Percentiles rank a stretch among this genome's conserved stretches.
Conservation (phyloP, 1,140 invertebrate genomes). For the Coelopa frigida region DNA sequence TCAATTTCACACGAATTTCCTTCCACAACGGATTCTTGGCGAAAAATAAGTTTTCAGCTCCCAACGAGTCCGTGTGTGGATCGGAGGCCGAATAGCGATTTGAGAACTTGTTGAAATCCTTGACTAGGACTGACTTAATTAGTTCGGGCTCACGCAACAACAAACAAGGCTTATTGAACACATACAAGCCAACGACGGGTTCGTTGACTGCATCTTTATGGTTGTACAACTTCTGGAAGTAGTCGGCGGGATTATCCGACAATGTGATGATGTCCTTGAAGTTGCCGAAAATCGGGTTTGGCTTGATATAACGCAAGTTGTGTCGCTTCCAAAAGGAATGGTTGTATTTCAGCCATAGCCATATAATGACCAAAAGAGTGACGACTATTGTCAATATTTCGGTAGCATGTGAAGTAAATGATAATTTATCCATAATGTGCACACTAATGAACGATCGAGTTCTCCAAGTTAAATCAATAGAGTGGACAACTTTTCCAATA, state of each 20-base stretch:
- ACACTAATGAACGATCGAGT: no score
- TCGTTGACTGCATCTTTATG: slow-evolving; percentile 20
- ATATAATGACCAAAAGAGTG: not conserved
- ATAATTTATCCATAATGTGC: no score
- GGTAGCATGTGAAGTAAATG: slow-evolving; percentile 2
- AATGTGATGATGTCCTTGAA: slow-evolving; percentile 19
- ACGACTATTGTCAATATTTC: slow-evolving; percentile 5
- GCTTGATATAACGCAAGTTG: slow-evolving; percentile 39
- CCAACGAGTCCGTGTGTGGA: slow-evolving; percentile 24
- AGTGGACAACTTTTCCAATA: no score
- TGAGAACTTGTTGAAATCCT: slow-evolving; percentile 44
- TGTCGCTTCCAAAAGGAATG: slow-evolving; percentile 41
- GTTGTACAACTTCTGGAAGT: slow-evolving; percentile 21
- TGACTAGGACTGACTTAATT: slow-evolving; percentile 48
- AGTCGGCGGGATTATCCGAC: slow-evolving; percentile 13
- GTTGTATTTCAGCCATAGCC: slow-evolving; percentile 9
- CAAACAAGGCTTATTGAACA: slow-evolving; percentile 43
- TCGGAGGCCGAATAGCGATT: slow-evolving; percentile 28
- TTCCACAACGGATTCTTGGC: slow-evolving; percentile 45
- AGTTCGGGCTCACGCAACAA: slow-evolving; percentile 48
- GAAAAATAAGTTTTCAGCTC: slow-evolving; percentile 33
- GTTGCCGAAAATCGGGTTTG: slow-evolving; percentile 38
- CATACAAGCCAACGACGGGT: slow-evolving; percentile 40
- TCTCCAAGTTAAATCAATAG: no score
- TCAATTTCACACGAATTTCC: slow-evolving; percentile 46